These are phyloP conservation scores for Echinometra lucunter DNA, from an alignment of 53 echinoderm and acorn worm genomes.

Conservation along the genomic window DNA sequence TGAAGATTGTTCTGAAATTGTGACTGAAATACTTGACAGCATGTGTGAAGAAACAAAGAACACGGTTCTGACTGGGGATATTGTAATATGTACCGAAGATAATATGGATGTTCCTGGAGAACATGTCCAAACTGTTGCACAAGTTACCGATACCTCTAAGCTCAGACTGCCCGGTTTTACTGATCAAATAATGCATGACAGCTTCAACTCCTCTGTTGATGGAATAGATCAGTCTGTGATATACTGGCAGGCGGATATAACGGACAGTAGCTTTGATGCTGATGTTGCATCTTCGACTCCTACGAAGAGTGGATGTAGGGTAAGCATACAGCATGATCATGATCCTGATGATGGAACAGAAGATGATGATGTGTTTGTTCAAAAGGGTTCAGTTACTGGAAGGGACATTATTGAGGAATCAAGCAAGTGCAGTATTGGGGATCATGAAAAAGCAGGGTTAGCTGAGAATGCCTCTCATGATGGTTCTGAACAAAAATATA, in stretches of 20 bases:
- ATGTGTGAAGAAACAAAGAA: not conserved
- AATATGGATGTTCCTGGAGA: not conserved
- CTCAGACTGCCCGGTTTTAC: conserved; percentile 24
- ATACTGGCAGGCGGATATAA: conserved; percentile 65
- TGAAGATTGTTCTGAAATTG: conserved; percentile 13
- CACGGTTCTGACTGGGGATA: not conserved
- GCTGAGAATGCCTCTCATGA: not conserved
- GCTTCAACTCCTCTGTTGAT: conserved; percentile 60
- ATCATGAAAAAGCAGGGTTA: not conserved
- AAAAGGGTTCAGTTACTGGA: not conserved
- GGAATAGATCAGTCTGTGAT: conserved; percentile 37
- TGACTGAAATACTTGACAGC: not conserved
- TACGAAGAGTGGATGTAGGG: not conserved
- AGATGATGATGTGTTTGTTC: conserved; percentile 51
- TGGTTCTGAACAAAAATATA: not conserved
- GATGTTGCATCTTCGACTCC: conserved; percentile 43
- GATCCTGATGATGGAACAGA: not conserved
- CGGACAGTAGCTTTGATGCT: conserved; percentile 65
- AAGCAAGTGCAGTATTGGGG: not conserved
- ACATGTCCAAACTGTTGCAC: not conserved
- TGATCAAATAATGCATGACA: conserved; percentile 36
- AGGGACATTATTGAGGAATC: not conserved
- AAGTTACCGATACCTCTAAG: not conserved
- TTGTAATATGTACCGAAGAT: not conserved
- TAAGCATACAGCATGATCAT: conserved; percentile 6